Percentiles rank a stretch among this genome's conserved stretches.
Evolutionary conservation across 2,113 vertebrate species (phyloP).

Genomic region (Gallinago paraguaiae): DNA sequence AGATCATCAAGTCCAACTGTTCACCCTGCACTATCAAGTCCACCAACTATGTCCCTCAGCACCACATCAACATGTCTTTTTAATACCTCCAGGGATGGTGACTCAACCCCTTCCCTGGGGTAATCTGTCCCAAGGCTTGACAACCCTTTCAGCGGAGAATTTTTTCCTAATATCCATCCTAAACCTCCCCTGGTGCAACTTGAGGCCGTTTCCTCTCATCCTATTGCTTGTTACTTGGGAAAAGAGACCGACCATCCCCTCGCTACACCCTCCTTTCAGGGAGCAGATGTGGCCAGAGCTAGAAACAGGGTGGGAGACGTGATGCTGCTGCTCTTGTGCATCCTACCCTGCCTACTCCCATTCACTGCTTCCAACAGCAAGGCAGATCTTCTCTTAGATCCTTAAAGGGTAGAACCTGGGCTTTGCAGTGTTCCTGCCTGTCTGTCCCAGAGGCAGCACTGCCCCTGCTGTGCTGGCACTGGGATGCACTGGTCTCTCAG

Average conservation of each 20-base stretch:
- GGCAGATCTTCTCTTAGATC: background rate
- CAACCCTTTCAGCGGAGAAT: background rate
- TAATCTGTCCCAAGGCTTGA: background rate
- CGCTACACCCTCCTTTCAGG: background rate
- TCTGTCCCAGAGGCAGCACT: background rate
- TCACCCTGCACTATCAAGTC: background rate
- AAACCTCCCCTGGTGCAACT: background rate
- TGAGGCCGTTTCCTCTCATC: background rate
- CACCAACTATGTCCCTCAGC: background rate
- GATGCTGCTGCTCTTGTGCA: background rate
- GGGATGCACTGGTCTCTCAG: background rate
- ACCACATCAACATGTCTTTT: background rate
- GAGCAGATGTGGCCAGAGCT: background rate
- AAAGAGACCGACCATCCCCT: background rate
- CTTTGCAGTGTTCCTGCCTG: background rate
- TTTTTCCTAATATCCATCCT: background rate
- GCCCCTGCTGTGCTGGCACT: background rate
- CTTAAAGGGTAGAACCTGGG: background rate
- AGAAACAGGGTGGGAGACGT: background rate
- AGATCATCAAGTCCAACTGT: background rate
- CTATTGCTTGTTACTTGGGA: background rate
- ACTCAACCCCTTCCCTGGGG: background rate
- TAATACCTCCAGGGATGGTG: background rate
- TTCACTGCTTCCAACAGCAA: background rate
- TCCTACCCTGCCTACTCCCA: background rate